These are phyloP conservation scores for Drosophila parabipectinata DNA, from an alignment of 1,140 invertebrate species.

Conservation along the genomic window DNA sequence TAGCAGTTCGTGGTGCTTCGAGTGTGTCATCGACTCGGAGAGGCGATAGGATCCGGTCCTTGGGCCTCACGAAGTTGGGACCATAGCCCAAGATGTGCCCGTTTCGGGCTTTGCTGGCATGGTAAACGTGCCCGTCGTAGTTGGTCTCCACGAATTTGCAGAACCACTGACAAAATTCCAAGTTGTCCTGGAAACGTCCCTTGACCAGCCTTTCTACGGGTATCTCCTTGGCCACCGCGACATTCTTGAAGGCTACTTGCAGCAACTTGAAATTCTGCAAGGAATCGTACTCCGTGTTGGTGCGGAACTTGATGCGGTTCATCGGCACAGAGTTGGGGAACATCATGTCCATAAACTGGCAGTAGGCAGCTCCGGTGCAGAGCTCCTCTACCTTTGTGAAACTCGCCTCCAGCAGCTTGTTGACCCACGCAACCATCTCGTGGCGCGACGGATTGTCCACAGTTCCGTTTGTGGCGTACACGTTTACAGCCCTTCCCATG, in stretches of 20 bases:
- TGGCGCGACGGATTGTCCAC: slow-evolving; percentile 98
- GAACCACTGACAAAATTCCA: slow-evolving; percentile 99
- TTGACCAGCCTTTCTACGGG: slow-evolving; percentile 98
- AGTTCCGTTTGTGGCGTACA: slow-evolving; percentile 98
- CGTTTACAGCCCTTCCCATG: slow-evolving; percentile 92
- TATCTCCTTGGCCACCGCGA: slow-evolving; percentile 86
- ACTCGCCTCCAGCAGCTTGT: slow-evolving; percentile 95
- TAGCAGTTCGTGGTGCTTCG: neutral
- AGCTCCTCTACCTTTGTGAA: slow-evolving; percentile 99
- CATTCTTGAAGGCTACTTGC: slow-evolving; percentile 96
- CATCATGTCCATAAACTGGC: slow-evolving; percentile 99
- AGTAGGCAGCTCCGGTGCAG: slow-evolving; percentile 96
- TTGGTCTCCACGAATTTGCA: slow-evolving; percentile 88
- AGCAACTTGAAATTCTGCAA: slow-evolving; percentile 99
- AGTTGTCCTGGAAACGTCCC: slow-evolving; percentile 99
- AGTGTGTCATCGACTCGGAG: too few species aligned
- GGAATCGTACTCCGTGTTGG: slow-evolving; percentile 99
- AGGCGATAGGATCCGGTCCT: neutral
- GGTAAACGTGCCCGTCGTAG: slow-evolving; percentile 3
- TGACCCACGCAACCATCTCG: slow-evolving; percentile 99
- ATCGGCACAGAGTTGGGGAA: slow-evolving; percentile 96
- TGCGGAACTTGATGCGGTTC: slow-evolving; percentile 99
- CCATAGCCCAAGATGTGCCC: slow-evolving; percentile 2
- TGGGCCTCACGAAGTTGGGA: neutral
- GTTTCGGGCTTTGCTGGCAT: slow-evolving; percentile 1